A percentile compares a stretch with the other conserved stretches of the same genome.
Evolutionary conservation across 64 coral and sea anemone genomes (phyloP).

Genomic region (Trachythela sp.): DNA sequence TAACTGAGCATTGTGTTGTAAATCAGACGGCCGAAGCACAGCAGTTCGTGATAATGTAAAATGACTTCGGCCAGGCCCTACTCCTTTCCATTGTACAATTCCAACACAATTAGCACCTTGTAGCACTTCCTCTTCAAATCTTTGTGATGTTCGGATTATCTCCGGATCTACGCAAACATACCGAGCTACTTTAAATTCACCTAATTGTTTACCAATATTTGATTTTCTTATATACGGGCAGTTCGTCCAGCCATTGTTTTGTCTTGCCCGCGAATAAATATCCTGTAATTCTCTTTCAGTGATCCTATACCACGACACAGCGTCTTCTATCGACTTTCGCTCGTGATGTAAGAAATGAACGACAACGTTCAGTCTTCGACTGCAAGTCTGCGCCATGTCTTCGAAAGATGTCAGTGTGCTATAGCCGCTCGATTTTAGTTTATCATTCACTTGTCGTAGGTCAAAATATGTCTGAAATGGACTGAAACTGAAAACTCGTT

Average conservation of each 20-base stretch:
- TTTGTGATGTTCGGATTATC: conserved; percentile 58
- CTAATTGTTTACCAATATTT: conserved; percentile 70
- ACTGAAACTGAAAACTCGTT: conserved; percentile 46
- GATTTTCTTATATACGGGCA: conserved; percentile 76
- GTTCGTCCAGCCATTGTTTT: conserved; percentile 70
- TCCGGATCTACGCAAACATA: conserved; percentile 97
- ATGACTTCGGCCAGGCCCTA: conserved; percentile 52
- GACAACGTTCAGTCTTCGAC: conserved; percentile 74
- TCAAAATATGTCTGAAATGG: conserved; percentile 70
- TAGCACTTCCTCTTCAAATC: conserved; percentile 72
- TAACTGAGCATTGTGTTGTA: conserved; percentile 71
- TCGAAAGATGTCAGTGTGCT: conserved; percentile 58
- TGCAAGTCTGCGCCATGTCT: conserved; percentile 72
- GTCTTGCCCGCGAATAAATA: conserved; percentile 53
- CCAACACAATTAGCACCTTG: conserved; percentile 69
- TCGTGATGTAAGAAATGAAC: conserved; percentile 86
- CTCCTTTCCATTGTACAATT: conserved; percentile 89
- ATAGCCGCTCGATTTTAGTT: conserved; percentile 64
- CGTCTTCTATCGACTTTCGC: conserved; percentile 32
- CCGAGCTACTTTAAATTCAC: conserved; percentile 75
- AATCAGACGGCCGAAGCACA: conserved; percentile 51
- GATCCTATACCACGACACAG: conserved; percentile 73
- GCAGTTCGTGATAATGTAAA: conserved; percentile 59
- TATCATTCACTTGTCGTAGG: conserved; percentile 54
- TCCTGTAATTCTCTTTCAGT: conserved; percentile 46